Evolutionary conservation across 2,888 invertebrate genomes (phyloP).

Genomic region (Agonopterix alstromeriana): DNA sequence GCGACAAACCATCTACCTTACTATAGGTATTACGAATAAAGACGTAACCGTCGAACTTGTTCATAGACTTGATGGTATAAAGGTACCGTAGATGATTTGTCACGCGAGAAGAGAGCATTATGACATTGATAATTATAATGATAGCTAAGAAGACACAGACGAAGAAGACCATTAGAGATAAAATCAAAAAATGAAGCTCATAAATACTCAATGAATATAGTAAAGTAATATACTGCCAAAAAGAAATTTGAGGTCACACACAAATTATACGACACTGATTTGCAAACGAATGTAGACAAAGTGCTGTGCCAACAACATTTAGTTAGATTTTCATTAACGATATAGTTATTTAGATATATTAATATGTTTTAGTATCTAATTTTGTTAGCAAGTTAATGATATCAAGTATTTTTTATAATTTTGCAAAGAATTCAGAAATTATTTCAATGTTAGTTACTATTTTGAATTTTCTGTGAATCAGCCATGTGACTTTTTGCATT

Average conservation of each 20-base stretch:
- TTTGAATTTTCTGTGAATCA: too few relatives aligned
- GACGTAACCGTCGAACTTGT: neutral
- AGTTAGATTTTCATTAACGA: slow-evolving; percentile 15
- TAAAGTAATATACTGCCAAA: slow-evolving; percentile 49
- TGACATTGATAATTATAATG: slow-evolving; percentile 65
- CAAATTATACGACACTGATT: slow-evolving; percentile 70
- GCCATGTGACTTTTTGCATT: too few relatives aligned
- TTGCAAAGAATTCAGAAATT: neutral
- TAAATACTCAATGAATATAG: slow-evolving; percentile 48
- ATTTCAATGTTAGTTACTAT: too few relatives aligned
- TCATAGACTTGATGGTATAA: neutral
- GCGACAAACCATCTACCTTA: slow-evolving; percentile 42
- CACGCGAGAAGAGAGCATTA: slow-evolving; percentile 60
- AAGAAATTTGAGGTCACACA: slow-evolving; percentile 62
- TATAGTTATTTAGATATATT: slow-evolving; percentile 10
- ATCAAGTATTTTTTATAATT: neutral
- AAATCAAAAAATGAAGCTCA: slow-evolving; percentile 58
- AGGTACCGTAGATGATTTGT: slow-evolving; percentile 37
- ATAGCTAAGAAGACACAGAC: slow-evolving; percentile 71
- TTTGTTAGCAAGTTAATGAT: slow-evolving; percentile 12
- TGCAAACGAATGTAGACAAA: slow-evolving; percentile 66
- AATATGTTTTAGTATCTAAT: slow-evolving; percentile 7
- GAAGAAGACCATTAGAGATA: slow-evolving; percentile 54
- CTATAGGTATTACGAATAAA: neutral
- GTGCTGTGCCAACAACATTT: slow-evolving; percentile 62